Percentiles rank a stretch among this genome's conserved stretches.
phyloP scores from a whole-genome alignment of 2,113 vertebrate species.

The Cairina moschata region DNA sequence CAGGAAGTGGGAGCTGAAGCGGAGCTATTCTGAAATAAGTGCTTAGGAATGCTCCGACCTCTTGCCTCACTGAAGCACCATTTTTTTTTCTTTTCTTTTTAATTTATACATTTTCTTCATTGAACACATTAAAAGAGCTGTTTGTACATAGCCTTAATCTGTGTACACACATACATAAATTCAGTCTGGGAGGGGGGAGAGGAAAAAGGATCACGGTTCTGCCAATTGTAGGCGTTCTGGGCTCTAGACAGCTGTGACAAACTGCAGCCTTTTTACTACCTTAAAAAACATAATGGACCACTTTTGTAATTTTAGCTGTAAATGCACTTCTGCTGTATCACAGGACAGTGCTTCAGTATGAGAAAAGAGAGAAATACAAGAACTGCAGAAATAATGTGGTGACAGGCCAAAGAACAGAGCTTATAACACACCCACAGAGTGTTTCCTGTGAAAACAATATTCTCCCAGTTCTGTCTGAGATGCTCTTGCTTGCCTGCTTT shows the following conservation, averaged over 20 bases:
- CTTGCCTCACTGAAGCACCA: slow-evolving; percentile 18
- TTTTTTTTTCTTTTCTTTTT: background rate
- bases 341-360: slow-evolving; percentile 47
- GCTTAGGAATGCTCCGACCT: slow-evolving; percentile 70
- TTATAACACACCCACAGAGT: slow-evolving; percentile 71
- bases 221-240: background rate
- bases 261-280: slow-evolving; percentile 43
- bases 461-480: slow-evolving; percentile 52
- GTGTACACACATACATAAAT: background rate
- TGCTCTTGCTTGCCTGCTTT: slow-evolving; percentile 74
- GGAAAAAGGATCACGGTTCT: background rate
- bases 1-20: slow-evolving; percentile 37
- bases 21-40: slow-evolving; percentile 55
- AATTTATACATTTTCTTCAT: background rate
- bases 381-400: slow-evolving; percentile 69
- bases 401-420: slow-evolving; percentile 77
- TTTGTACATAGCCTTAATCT: slow-evolving; percentile 41
- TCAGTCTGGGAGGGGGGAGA: background rate
- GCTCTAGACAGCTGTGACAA: slow-evolving; percentile 58
- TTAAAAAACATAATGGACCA: slow-evolving; percentile 67
- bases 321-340: slow-evolving; percentile 57
- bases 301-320: slow-evolving; percentile 74
- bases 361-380: slow-evolving; percentile 53
- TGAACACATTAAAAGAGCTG: slow-evolving; percentile 59
- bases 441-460: slow-evolving; percentile 82